phyloP scores from a whole-genome alignment of 2,797 vertebrate genomes.

The Numenius phaeopus region DNA sequence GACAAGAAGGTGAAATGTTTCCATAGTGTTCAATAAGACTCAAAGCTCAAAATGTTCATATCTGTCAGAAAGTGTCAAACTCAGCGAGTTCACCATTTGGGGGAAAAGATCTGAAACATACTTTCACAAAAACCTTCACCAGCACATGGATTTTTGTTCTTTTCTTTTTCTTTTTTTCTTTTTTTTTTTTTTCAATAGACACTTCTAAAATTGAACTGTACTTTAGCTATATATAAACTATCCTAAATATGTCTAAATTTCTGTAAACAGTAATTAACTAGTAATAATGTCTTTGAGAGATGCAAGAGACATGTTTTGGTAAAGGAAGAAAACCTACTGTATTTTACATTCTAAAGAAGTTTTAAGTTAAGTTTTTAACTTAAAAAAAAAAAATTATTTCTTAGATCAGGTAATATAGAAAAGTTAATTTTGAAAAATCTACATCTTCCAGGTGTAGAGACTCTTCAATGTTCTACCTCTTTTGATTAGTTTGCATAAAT shows the following conservation, averaged over 20 bases:
- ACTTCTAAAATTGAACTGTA: not conserved
- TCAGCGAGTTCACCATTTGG: not conserved
- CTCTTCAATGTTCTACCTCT: not conserved
- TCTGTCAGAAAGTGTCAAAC: not conserved
- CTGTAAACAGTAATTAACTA: not conserved
- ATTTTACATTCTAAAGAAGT: not conserved
- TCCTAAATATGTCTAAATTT: not conserved
- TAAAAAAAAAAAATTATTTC: not conserved
- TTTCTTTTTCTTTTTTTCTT: not conserved
- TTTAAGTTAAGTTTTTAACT: not conserved
- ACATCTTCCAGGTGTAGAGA: not conserved
- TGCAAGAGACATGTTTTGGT: not conserved
- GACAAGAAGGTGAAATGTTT: conserved; percentile 30
- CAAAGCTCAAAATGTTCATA: not conserved
- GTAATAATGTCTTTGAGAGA: not conserved
- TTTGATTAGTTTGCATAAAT: not conserved
- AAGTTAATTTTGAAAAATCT: not conserved
- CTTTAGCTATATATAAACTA: not conserved
- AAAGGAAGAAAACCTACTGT: not conserved
- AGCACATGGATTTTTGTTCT: not conserved
- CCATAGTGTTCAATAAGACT: not conserved
- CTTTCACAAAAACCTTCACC: not conserved
- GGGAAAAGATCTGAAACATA: not conserved
- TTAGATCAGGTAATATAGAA: not conserved
- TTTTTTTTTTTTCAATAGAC: not conserved